These are phyloP conservation scores for Nibea coibor DNA, from an alignment of 2,113 vertebrate species.

Conservation along the genomic window DNA sequence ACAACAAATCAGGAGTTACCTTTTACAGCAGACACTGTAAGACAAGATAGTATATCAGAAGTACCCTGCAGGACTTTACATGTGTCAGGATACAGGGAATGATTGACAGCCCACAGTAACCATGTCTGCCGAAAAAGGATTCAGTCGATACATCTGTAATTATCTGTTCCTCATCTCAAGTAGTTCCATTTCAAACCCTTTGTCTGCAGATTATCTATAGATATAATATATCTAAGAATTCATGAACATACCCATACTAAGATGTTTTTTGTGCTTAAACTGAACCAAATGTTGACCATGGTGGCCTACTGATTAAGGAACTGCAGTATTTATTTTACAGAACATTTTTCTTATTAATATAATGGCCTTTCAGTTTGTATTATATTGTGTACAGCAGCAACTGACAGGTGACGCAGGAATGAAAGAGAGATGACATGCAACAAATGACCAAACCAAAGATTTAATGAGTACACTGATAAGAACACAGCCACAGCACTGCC, in stretches of 20 bases:
- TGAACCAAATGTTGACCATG: no score
- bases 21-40: not conserved
- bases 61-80: not conserved
- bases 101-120: not conserved
- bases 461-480: conserved; percentile 46
- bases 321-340: not conserved
- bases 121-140: conserved; percentile 1
- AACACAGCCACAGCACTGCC: conserved; percentile 22
- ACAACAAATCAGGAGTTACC: not conserved
- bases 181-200: not conserved
- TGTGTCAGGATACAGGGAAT: not conserved
- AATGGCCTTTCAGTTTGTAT: conserved; percentile 3
- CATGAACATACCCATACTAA: no score
- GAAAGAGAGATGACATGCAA: conserved; percentile 15
- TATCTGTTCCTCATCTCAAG: conserved; percentile 1
- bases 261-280: no score
- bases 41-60: not conserved
- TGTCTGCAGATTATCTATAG: no score
- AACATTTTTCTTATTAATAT: not conserved
- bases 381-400: not conserved
- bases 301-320: not conserved
- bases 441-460: conserved; percentile 50
- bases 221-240: no score
- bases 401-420: conserved; percentile 12
- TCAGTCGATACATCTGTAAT: conserved; percentile 9